Conservation (phyloP, 2,888 invertebrate genomes). For the Harpalus rubripes region DNA sequence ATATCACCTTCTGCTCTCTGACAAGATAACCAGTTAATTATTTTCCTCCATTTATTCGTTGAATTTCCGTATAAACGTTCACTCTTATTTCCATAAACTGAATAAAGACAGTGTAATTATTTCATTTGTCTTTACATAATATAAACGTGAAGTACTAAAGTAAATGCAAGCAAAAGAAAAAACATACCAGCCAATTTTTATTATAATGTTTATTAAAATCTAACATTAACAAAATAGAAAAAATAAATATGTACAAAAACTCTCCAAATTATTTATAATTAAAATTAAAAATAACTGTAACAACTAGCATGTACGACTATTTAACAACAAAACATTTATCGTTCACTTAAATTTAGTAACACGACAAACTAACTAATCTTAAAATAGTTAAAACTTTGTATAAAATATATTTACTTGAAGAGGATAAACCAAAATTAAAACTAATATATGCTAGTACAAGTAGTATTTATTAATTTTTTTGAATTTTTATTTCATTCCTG, state of each 20-base stretch:
- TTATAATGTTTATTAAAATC: slow-evolving; percentile 10
- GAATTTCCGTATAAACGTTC: background rate
- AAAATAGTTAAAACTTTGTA: slow-evolving; percentile 1
- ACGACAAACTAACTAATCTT: background rate
- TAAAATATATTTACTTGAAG: background rate
- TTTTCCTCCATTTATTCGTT: background rate
- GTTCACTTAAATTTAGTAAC: slow-evolving; percentile 17
- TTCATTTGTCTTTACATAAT: background rate
- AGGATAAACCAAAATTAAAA: slow-evolving; percentile 38
- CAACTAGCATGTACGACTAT: slow-evolving; percentile 4
- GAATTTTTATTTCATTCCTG: background rate
- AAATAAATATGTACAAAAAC: slow-evolving; percentile 24
- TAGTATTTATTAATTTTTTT: background rate
- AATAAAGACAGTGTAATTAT: background rate
- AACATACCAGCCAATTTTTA: slow-evolving; percentile 22
- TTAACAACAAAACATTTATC: slow-evolving; percentile 6
- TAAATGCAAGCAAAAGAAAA: background rate
- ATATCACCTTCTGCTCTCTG: slow-evolving; percentile 59
- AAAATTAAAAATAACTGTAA: slow-evolving; percentile 10
- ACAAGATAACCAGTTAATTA: background rate
- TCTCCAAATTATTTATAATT: slow-evolving; percentile 8
- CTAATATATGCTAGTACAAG: slow-evolving; percentile 16
- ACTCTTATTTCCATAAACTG: background rate
- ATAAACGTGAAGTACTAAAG: background rate
- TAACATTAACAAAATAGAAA: slow-evolving; percentile 19